Evolutionary conservation across 2,888 invertebrate genomes (phyloP).

Genomic region (Macrostomum cliftonense): DNA sequence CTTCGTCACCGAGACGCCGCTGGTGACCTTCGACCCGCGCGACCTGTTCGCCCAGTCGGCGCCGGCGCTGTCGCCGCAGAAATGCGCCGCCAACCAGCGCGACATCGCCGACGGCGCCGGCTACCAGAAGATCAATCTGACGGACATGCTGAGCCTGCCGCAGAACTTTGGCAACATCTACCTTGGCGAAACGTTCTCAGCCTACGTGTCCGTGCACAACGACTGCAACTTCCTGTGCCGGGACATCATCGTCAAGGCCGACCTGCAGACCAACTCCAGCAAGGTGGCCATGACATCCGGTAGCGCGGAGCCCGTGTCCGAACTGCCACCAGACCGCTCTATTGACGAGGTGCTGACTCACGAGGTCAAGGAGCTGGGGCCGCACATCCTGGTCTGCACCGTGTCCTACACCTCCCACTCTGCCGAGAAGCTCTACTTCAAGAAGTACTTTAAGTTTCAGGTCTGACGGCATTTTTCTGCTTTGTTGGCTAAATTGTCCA

Average conservation of each 20-base stretch:
- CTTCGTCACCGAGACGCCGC: slow-evolving; percentile 53
- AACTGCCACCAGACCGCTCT: slow-evolving; percentile 56
- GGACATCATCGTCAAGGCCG: slow-evolving; percentile 65
- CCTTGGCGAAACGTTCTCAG: slow-evolving; percentile 89
- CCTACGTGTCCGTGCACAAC: slow-evolving; percentile 89
- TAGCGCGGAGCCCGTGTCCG: slow-evolving; percentile 44
- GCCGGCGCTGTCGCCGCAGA: no score
- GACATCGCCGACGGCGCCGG: slow-evolving; percentile 62
- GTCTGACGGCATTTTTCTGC: slow-evolving; percentile 22
- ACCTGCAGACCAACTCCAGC: slow-evolving; percentile 74
- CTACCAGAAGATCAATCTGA: slow-evolving; percentile 61
- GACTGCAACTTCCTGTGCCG: slow-evolving; percentile 65
- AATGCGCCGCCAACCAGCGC: slow-evolving; percentile 43
- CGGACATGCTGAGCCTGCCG: slow-evolving; percentile 73
- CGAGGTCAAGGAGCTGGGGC: slow-evolving; percentile 96
- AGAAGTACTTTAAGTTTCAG: slow-evolving; percentile 87
- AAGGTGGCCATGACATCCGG: slow-evolving; percentile 56
- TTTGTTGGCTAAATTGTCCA: no score
- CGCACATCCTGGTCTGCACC: slow-evolving; percentile 88
- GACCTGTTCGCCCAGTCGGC: slow-evolving; percentile 49
- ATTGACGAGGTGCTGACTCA: slow-evolving; percentile 87
- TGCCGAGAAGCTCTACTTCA: slow-evolving; percentile 56
- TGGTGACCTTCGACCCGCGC: slow-evolving; percentile 62
- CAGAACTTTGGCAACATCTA: slow-evolving; percentile 95
- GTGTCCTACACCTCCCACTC: slow-evolving; percentile 64